A percentile compares a stretch with the other conserved stretches of the same genome.
Evolutionary conservation across 2,888 invertebrate genomes (phyloP).

Genomic region (Amphipyra berbera): DNA sequence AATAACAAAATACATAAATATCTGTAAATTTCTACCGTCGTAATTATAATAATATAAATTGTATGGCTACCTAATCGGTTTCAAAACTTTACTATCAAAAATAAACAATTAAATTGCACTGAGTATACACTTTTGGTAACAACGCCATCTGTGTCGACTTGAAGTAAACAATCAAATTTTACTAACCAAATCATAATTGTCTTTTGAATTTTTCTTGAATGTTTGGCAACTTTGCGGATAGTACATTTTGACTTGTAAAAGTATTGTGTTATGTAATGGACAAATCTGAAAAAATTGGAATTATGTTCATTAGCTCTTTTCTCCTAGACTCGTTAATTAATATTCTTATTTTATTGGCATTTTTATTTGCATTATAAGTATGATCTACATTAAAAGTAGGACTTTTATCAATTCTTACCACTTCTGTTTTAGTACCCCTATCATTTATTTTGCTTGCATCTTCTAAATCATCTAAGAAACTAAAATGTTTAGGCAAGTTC

Average conservation of each 20-base stretch:
- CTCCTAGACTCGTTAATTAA: conserved; percentile 42
- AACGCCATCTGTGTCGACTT: conserved; percentile 12
- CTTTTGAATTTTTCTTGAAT: not conserved
- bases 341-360: conserved; percentile 32
- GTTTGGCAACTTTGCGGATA: not conserved
- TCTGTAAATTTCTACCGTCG: not conserved
- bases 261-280: conserved; percentile 5
- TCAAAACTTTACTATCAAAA: not conserved
- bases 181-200: not conserved
- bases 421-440: not conserved
- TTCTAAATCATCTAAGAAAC: conserved; percentile 53
- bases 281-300: conserved; percentile 22
- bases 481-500: conserved; percentile 63
- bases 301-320: conserved; percentile 31
- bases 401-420: not conserved
- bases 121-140: conserved; percentile 3
- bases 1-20: conserved; percentile 21
- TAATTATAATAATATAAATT: conserved; percentile 6
- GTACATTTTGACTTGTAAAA: not conserved
- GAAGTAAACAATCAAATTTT: conserved; percentile 6
- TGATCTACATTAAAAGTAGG: conserved; percentile 5
- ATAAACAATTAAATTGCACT: conserved; percentile 1
- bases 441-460: not conserved
- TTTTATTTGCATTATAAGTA: conserved; percentile 25
- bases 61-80: conserved; percentile 2